Base-by-base conservation (phyloP, 2,113 vertebrate genomes). In the Pyxicephalus adspersus region DNA sequence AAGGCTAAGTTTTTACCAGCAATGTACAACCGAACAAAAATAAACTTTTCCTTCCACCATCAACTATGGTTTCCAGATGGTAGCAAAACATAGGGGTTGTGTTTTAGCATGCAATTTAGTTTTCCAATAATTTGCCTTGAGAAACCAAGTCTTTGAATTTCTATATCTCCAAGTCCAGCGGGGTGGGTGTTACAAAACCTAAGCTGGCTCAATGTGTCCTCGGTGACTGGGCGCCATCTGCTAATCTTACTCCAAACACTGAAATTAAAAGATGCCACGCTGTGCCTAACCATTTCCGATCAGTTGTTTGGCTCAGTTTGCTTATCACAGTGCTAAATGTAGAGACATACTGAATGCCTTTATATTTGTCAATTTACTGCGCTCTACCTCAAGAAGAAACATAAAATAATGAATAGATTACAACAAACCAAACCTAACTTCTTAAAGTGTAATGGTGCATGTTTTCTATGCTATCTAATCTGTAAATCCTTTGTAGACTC, bases 231-330 rank as follows among this genome's bases (percentile, higher is more conserved):
- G 54, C 58, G 77, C 77, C 77, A 79, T 79, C 77, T 79, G 77
- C 65, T 79, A 68, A 79, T 68, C 64, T 60, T 60, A 60, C 31
- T 67, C 77, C 64, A 60, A 67, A 79, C 38, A 55, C 77, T 19
- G 65, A 79, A 79, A 67, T 78, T 68, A 60, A 79, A 68, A 79
- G 64, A 67, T 58, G n/a, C 31, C 77, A 66, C 51, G 77, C 54
- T 79, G 77, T 79, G 77, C 52, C 77, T 66, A 60, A 68, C 77
- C 77, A 57, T 79, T 68, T 79, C 58, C 45, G 50, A 67, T 79
- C 64, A 79, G 54, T 66, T 20, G 22, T 29, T 67, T 68, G 52
- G 64, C 65, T 68, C n/a, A 7, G 52, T 8, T 34, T 58, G 29
- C 50, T 66, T 31, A 60, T 58, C 51, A 28, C 54, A 51, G 52